These are phyloP conservation scores for Prietella phreatophila DNA, from an alignment of 2,113 vertebrate genomes.

Conservation along the genomic window DNA sequence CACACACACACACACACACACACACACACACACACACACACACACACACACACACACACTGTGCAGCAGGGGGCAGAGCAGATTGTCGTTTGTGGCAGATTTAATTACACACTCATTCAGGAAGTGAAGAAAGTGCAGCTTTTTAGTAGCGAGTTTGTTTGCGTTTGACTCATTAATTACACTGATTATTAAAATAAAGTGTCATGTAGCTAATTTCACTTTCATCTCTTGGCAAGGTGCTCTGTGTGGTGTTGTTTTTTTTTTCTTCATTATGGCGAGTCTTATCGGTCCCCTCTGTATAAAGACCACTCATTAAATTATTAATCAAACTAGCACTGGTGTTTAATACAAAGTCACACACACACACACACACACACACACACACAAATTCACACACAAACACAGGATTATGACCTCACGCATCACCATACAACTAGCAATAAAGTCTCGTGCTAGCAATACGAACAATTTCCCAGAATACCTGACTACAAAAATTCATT, in stretches of 20 bases:
- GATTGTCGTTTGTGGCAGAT: constrained; percentile 58
- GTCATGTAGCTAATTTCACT: constrained; percentile 37
- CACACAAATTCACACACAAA: background rate
- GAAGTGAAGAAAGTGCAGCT: constrained; percentile 44
- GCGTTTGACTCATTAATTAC: constrained; percentile 48
- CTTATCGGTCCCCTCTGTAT: constrained; percentile 15
- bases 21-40: constrained; percentile 27
- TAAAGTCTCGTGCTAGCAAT: background rate
- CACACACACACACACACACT: background rate
- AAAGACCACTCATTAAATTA: background rate
- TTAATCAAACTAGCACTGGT: background rate
- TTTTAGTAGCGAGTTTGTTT: constrained; percentile 44
- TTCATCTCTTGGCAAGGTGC: constrained; percentile 28
- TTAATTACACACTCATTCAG: constrained; percentile 64
- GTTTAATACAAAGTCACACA: background rate
- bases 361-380: background rate
- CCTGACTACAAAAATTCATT: background rate
- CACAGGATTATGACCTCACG: background rate
- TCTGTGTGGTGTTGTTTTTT: background rate
- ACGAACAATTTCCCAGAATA: background rate
- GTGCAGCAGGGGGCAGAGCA: constrained; percentile 29
- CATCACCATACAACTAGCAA: background rate
- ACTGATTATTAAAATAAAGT: constrained; percentile 38
- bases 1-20: constrained; percentile 29
- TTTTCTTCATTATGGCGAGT: constrained; percentile 21